These are phyloP conservation scores for Drosophila merina DNA, from an alignment of 2,888 invertebrate species.

Conservation along the genomic window DNA sequence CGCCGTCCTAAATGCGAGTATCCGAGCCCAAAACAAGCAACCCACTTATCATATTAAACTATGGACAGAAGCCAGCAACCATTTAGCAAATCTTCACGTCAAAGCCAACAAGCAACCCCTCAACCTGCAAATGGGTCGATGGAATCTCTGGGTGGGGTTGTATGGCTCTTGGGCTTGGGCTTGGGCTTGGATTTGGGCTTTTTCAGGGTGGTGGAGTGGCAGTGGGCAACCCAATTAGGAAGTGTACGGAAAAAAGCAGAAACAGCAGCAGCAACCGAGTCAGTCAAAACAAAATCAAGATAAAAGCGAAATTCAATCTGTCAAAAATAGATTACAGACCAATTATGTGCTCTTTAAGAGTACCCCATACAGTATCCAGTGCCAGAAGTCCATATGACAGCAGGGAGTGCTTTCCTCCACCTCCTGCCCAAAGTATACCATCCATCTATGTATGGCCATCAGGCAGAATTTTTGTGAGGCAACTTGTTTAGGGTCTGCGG, in stretches of 20 bases:
- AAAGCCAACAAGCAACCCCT: constrained; percentile 45
- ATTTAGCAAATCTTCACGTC: constrained; percentile 74
- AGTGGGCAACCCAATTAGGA: constrained; percentile 72
- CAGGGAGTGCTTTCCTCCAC: constrained; percentile 57
- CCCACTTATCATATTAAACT: constrained; percentile 80
- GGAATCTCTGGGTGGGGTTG: constrained; percentile 19
- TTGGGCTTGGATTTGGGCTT: constrained; percentile 1
- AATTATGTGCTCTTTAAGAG: constrained; percentile 84
- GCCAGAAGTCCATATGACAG: constrained; percentile 24
- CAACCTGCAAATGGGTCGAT: constrained; percentile 47
- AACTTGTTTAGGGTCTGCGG: constrained; percentile 70
- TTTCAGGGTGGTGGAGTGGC: constrained; percentile 34
- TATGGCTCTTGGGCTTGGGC: background rate
- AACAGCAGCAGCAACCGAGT: constrained; percentile 67
- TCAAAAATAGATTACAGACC: constrained; percentile 85
- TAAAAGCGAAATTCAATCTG: constrained; percentile 85
- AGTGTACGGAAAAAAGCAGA: constrained; percentile 30
- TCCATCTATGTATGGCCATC: constrained; percentile 70
- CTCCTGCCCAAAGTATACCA: constrained; percentile 13
- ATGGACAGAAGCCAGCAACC: constrained; percentile 62
- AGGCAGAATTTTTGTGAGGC: constrained; percentile 67
- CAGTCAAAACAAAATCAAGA: constrained; percentile 84
- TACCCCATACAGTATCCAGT: constrained; percentile 46
- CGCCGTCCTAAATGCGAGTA: constrained; percentile 18
- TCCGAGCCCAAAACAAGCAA: constrained; percentile 50